Evolutionary conservation across 1,140 invertebrate genomes (phyloP), one percentile per base, ranked within the genome.

Genomic region (Hylaeus volcanicus): DNA sequence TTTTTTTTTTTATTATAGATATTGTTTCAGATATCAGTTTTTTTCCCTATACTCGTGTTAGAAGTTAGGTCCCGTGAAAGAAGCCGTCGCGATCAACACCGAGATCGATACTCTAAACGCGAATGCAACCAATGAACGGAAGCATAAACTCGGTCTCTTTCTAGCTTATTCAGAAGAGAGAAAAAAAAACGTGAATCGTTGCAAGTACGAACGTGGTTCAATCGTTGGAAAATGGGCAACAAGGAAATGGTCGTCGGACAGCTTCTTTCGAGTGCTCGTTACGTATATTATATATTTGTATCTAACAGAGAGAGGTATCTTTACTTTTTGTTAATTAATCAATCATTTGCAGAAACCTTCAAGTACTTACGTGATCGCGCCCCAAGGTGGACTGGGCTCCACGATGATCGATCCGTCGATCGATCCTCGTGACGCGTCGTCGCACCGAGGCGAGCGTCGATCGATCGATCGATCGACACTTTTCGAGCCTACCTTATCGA

Each of bases 401-500:
- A 71, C 58, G 76, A 83, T 41, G 81, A 78, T 64, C 81, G 76
- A 86, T 56, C 26, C 26, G 48, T 74, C 45, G 74, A 68, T 79
- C 75, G 84, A 86, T 82, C 84, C 39, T 73, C 85, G 72, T 72
- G 84, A 73, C 66, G 41, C 75, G 41, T 64, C 53, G 26, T 53
- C 45, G 4, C 68, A 51, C 75, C 65, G 80, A 11, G 51, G 9
- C 75, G 70, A 51, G 45, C 73, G 78, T 48, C 45, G 43, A 81
- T 64, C 56, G n/a, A 81, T 84, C 70, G 82, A 86, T 84, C 70
- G 82, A 86, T 86, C 84, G 75, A 68, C 63, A 14, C 81, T 45
- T 48, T 76, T 85, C 68, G 75, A 79, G 61, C 71, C 85, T 86
- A 86, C 66, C 85, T 86, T 85, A 82, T 86, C 84, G 73, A 81